Percentiles rank a stretch among this genome's conserved stretches.
These are phyloP conservation scores for Amitus sp. DNA, from an alignment of 2,888 invertebrate genomes.

Conservation along the genomic window DNA sequence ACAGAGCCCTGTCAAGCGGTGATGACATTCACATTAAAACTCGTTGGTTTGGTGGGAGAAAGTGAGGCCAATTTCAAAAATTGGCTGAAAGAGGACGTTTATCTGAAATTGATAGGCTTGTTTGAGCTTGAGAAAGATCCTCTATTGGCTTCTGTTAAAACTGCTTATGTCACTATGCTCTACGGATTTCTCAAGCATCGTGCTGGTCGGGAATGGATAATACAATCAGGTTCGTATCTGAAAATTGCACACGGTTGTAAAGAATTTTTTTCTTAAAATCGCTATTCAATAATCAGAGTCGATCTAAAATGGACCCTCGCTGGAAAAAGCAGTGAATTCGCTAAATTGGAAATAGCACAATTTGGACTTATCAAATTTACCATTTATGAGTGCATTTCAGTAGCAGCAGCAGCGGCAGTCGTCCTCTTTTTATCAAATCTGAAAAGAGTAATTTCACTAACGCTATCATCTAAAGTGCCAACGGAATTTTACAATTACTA, in stretches of 20 bases:
- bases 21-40: conserved; percentile 73
- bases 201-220: conserved; percentile 75
- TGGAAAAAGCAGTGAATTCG: too few species aligned
- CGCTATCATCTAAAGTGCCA: too few species aligned
- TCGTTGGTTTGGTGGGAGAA: conserved; percentile 70
- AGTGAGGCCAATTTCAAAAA: conserved; percentile 72
- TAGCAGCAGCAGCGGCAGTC: too few species aligned
- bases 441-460: too few species aligned
- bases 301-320: too few species aligned
- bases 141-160: conserved; percentile 72
- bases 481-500: too few species aligned
- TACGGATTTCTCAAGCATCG: conserved; percentile 71
- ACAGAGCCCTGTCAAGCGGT: conserved; percentile 65
- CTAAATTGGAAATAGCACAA: too few species aligned
- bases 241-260: background rate
- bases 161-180: conserved; percentile 75
- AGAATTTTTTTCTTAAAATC: background rate
- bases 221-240: conserved; percentile 53
- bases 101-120: conserved; percentile 57
- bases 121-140: conserved; percentile 57
- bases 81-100: conserved; percentile 67
- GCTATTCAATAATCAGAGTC: too few species aligned
- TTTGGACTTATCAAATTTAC: too few species aligned
- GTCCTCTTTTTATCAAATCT: too few species aligned
- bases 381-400: too few species aligned